These are phyloP conservation scores for Tipula unca DNA, from an alignment of 2,888 invertebrate species.

Conservation along the genomic window DNA sequence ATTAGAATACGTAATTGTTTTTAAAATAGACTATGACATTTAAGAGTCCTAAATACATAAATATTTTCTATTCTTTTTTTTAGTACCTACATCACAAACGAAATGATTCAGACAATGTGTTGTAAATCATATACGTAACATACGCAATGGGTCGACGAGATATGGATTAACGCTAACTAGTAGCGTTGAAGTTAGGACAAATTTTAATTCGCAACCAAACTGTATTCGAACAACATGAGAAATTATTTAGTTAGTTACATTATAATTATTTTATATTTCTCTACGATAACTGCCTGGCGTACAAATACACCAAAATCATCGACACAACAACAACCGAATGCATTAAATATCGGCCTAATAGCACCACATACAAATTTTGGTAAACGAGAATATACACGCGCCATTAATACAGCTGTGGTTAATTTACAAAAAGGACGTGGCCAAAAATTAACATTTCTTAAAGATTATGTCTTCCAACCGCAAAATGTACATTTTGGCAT, in stretches of 20 bases:
- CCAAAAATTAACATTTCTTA: constrained; percentile 51
- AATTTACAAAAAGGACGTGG: constrained; percentile 50
- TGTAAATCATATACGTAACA: not conserved
- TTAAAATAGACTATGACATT: not conserved
- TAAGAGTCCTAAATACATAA: not conserved
- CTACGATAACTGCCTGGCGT: constrained; percentile 18
- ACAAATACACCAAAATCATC: constrained; percentile 14
- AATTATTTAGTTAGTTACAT: not conserved
- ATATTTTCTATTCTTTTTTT: not conserved
- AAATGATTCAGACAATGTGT: not conserved
- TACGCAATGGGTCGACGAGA: not conserved
- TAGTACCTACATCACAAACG: not conserved
- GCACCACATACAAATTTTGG: constrained; percentile 44
- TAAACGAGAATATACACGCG: constrained; percentile 56
- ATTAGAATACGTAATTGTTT: not conserved
- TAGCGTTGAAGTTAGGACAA: not conserved
- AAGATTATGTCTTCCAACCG: constrained; percentile 53
- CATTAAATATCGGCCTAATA: constrained; percentile 40
- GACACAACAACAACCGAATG: constrained; percentile 27
- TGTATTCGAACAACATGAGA: not conserved
- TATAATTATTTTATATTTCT: constrained; percentile 9
- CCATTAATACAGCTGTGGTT: constrained; percentile 54
- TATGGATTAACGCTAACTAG: not conserved
- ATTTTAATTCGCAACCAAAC: not conserved
- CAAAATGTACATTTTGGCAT: constrained; percentile 55